Evolutionary conservation across 2,113 vertebrate species (phyloP).

Genomic region (Accipiter cooperii): DNA sequence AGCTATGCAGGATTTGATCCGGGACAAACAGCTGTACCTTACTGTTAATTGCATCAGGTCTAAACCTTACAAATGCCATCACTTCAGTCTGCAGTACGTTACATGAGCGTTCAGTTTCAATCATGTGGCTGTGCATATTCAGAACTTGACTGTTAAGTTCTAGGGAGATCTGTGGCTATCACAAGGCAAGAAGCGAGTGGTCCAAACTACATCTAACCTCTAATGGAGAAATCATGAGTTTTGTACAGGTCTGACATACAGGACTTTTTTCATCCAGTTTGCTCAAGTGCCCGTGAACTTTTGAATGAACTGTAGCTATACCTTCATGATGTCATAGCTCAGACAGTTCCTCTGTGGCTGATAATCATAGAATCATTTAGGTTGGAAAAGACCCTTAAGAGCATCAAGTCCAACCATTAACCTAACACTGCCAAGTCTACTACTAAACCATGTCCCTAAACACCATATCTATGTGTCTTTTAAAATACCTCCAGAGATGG

Average conservation of each 20-base stretch:
- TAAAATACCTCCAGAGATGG: no score
- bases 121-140: background rate
- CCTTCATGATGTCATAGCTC: no score
- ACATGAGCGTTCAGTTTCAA: rapidly evolving
- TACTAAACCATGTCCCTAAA: no score
- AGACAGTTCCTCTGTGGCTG: no score
- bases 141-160: background rate
- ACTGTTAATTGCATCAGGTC: background rate
- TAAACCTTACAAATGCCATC: background rate
- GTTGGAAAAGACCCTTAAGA: no score
- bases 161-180: background rate
- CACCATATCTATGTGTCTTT: no score
- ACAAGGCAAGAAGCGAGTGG: background rate
- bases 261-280: background rate
- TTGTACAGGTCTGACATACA: background rate
- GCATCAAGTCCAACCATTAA: no score
- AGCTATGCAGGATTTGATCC: background rate
- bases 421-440: no score
- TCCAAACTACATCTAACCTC: background rate
- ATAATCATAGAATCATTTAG: no score
- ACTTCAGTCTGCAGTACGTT: background rate
- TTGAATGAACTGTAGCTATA: background rate
- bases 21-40: background rate
- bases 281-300: background rate
- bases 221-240: background rate